Conservation (phyloP, 2,797 vertebrate genomes). For the Scarus forsteni region DNA sequence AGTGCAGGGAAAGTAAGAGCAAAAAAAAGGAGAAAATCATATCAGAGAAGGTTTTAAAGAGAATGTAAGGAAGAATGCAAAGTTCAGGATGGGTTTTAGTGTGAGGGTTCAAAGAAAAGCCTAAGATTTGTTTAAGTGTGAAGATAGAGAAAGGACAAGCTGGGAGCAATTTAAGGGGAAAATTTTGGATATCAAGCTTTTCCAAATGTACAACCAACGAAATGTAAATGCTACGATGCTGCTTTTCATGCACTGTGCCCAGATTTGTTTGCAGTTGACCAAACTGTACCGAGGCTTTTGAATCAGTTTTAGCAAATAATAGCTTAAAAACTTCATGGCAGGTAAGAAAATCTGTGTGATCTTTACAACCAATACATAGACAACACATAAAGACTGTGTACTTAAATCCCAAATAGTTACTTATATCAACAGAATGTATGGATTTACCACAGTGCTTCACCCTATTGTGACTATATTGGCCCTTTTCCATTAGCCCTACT, state of each 20-base stretch:
- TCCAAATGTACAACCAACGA: constrained; percentile 19
- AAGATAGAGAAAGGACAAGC: constrained; percentile 19
- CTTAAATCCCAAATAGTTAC: too few species aligned
- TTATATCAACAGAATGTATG: too few species aligned
- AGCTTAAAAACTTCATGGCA: too few species aligned
- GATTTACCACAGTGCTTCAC: too few species aligned
- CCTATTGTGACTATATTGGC: too few species aligned
- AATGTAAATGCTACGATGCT: constrained; percentile 11
- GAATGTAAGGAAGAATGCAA: neutral
- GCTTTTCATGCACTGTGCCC: neutral
- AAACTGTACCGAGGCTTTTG: too few species aligned
- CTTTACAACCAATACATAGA: too few species aligned
- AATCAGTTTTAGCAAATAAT: too few species aligned
- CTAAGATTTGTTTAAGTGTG: constrained; percentile 15
- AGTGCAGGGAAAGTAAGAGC: constrained; percentile 1
- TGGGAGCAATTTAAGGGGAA: constrained; percentile 15
- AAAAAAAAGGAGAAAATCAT: constrained; percentile 16
- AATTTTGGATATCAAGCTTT: constrained; percentile 18
- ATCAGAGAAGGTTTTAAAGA: constrained; percentile 6
- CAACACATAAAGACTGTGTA: too few species aligned
- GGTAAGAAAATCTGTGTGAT: too few species aligned
- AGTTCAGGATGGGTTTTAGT: neutral
- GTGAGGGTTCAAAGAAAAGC: constrained; percentile 21
- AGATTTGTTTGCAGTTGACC: too few species aligned
- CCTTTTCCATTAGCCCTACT: too few species aligned